phyloP scores from a whole-genome alignment of 2,797 vertebrate genomes.

The Miichthys miiuy region DNA sequence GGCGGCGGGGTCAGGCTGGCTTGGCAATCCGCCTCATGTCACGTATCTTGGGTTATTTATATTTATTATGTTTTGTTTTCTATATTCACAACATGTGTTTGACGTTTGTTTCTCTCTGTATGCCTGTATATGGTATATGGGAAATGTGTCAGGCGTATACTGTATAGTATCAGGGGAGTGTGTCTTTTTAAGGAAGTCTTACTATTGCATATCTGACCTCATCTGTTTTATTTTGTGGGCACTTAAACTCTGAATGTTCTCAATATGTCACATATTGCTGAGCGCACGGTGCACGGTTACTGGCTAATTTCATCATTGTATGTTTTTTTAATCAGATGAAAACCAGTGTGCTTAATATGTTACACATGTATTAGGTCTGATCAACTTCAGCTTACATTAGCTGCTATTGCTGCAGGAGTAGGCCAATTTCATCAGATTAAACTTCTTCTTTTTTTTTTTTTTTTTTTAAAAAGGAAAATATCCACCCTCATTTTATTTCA shows the following conservation, averaged over 20 bases:
- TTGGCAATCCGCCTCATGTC: slow-evolving; percentile 22
- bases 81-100: slow-evolving; percentile 2
- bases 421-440: not conserved
- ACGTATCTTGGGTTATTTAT: slow-evolving; percentile 25
- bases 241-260: slow-evolving; percentile 16
- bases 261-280: slow-evolving; percentile 19
- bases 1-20: slow-evolving; percentile 4
- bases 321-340: slow-evolving; percentile 36
- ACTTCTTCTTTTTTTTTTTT: no score
- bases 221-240: slow-evolving; percentile 28
- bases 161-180: not conserved
- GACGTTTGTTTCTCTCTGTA: slow-evolving; percentile 16
- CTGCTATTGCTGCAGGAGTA: not conserved
- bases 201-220: slow-evolving; percentile 8
- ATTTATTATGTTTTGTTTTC: slow-evolving; percentile 15
- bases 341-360: not conserved
- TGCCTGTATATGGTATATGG: not conserved
- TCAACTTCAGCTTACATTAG: slow-evolving; percentile 2
- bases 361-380: slow-evolving; percentile 1
- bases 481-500: not conserved
- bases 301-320: slow-evolving; percentile 22
- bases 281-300: not conserved
- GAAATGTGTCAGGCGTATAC: no score
- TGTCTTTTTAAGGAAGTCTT: slow-evolving; percentile 3
- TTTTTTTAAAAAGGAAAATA: no score